Percentiles rank a stretch among this genome's conserved stretches.
Evolutionary conservation across 1,140 invertebrate species (phyloP).

Genomic region (Andricus grossulariae): DNA sequence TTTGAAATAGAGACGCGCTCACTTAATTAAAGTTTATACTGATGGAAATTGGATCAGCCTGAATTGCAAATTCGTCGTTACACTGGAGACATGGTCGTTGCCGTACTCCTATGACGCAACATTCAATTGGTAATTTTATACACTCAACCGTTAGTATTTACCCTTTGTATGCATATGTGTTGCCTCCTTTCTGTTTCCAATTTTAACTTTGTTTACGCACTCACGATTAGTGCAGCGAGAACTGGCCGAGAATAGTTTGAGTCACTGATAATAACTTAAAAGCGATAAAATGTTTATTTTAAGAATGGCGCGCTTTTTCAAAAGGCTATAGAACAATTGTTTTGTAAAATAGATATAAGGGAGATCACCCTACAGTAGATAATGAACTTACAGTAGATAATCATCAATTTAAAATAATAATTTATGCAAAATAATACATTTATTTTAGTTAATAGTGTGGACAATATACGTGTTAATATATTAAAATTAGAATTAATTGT

Average conservation of each 20-base stretch:
- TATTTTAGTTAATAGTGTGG: no score
- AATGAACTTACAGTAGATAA: no score
- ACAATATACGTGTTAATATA: no score
- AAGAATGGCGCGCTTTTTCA: neutral
- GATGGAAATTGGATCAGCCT: neutral
- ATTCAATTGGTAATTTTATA: conserved; percentile 6
- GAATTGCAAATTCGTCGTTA: neutral
- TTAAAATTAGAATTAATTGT: no score
- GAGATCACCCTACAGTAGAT: no score
- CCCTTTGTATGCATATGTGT: neutral
- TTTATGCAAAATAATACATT: no score
- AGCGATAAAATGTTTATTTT: conserved; percentile 28
- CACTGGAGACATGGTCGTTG: neutral
- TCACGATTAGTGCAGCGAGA: neutral
- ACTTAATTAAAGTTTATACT: neutral
- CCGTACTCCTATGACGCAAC: conserved; percentile 11
- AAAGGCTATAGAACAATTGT: neutral
- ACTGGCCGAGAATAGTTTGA: neutral
- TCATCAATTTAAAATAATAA: no score
- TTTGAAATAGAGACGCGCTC: no score
- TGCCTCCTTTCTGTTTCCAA: neutral
- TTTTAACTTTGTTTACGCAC: neutral
- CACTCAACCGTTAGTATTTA: neutral
- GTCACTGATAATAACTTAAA: conserved; percentile 10
- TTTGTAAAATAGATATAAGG: neutral